Conservation (phyloP, 2,797 vertebrate species). For the Etheostoma perlongum region DNA sequence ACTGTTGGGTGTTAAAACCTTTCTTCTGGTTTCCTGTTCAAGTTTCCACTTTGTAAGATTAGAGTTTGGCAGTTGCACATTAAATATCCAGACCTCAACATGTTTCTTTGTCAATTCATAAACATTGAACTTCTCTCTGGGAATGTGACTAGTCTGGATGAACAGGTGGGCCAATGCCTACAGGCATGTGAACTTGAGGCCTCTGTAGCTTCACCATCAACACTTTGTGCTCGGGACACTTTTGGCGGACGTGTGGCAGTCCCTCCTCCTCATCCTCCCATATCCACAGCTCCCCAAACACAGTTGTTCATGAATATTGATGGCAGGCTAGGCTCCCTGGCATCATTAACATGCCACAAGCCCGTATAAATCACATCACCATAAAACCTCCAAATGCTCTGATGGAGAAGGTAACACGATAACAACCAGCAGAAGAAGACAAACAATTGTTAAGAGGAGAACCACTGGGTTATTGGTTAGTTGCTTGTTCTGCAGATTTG, state of each 20-base stretch:
- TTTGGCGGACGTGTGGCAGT: conserved; percentile 74
- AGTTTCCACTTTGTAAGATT: neutral
- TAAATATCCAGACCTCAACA: conserved; percentile 17
- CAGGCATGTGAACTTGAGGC: conserved; percentile 75
- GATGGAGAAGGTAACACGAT: conserved; percentile 76
- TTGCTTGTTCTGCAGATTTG: conserved; percentile 45
- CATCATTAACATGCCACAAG: conserved; percentile 87
- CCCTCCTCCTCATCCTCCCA: conserved; percentile 60
- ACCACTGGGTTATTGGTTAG: conserved; percentile 43
- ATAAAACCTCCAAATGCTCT: conserved; percentile 86
- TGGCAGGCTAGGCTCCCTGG: conserved; percentile 80
- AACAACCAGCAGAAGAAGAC: conserved; percentile 67
- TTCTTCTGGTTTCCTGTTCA: neutral
- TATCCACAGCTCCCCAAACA: conserved; percentile 79
- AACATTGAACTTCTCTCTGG: conserved; percentile 57
- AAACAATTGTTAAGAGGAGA: conserved; percentile 59
- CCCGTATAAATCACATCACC: conserved; percentile 87
- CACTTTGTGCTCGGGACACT: conserved; percentile 77
- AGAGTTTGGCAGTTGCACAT: conserved; percentile 15
- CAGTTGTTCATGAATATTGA: conserved; percentile 92
- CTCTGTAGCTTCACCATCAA: conserved; percentile 71
- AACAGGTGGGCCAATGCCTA: conserved; percentile 77
- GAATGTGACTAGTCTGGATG: conserved; percentile 62
- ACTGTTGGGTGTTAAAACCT: neutral
- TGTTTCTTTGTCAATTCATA: conserved; percentile 54